These are phyloP conservation scores for Drosophila bunnanda DNA, from an alignment of 2,888 invertebrate genomes.

Conservation along the genomic window DNA sequence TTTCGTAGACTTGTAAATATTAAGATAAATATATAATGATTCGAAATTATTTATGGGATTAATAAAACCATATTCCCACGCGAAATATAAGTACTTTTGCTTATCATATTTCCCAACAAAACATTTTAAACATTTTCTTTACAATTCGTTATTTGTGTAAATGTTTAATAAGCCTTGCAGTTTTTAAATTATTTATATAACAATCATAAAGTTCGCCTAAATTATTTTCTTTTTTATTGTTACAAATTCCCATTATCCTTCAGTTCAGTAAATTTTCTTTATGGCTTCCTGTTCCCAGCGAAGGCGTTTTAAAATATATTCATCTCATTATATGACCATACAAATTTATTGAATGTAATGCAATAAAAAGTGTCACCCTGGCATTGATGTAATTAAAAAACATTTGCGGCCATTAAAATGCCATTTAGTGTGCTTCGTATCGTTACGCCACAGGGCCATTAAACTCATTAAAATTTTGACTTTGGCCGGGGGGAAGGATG, in stretches of 20 bases:
- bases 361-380: slow-evolving; percentile 43
- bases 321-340: slow-evolving; percentile 27
- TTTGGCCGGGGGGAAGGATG: slow-evolving; percentile 23
- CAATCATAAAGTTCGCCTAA: too few relatives aligned
- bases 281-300: not conserved
- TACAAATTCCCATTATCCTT: not conserved
- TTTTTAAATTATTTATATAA: too few relatives aligned
- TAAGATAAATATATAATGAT: not conserved
- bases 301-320: slow-evolving; percentile 10
- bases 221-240: not conserved
- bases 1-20: not conserved
- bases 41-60: not conserved
- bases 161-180: not conserved
- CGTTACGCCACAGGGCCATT: slow-evolving; percentile 57
- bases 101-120: not conserved
- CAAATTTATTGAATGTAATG: slow-evolving; percentile 46
- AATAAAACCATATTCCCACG: not conserved
- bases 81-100: not conserved
- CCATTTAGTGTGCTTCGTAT: slow-evolving; percentile 65
- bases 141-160: not conserved
- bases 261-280: not conserved
- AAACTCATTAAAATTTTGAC: slow-evolving; percentile 69
- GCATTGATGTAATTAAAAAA: slow-evolving; percentile 73
- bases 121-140: not conserved
- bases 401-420: slow-evolving; percentile 72